Percentiles rank a stretch among this genome's conserved stretches.
Evolutionary conservation across 2,888 invertebrate genomes (phyloP).

Genomic region (Labia minor): DNA sequence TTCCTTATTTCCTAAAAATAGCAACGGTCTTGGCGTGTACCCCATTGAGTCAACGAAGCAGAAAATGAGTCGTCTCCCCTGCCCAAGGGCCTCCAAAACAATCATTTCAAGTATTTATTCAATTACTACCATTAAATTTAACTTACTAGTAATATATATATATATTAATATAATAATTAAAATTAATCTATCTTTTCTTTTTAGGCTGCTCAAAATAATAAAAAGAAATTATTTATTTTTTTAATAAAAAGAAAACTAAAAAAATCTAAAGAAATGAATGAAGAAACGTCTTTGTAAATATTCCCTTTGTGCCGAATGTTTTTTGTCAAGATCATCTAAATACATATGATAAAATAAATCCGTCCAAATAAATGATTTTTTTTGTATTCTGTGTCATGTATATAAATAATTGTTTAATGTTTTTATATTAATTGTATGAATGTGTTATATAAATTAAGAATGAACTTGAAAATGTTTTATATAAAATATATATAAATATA

Average conservation of each 20-base stretch:
- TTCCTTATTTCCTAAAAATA: not conserved
- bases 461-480: not conserved
- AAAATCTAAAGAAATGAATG: not conserved
- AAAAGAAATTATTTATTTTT: not conserved
- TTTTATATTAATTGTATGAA: not conserved
- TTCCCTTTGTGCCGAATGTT: not conserved
- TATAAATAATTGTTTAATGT: slow-evolving; percentile 3
- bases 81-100: slow-evolving; percentile 13
- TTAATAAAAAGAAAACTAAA: not conserved
- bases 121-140: too few species aligned
- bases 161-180: too few species aligned
- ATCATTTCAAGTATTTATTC: not conserved
- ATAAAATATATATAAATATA: not conserved
- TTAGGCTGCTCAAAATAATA: not conserved
- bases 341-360: not conserved
- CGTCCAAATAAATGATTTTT: not conserved
- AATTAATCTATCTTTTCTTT: not conserved
- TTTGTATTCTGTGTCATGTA: not conserved
- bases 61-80: not conserved
- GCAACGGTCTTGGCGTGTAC: not conserved
- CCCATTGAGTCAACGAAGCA: not conserved
- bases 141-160: too few species aligned
- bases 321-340: not conserved
- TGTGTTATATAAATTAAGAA: not conserved
- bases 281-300: too few species aligned